Evolutionary conservation across 2,797 vertebrate genomes (phyloP).

Genomic region (Eutrigla gurnardus): DNA sequence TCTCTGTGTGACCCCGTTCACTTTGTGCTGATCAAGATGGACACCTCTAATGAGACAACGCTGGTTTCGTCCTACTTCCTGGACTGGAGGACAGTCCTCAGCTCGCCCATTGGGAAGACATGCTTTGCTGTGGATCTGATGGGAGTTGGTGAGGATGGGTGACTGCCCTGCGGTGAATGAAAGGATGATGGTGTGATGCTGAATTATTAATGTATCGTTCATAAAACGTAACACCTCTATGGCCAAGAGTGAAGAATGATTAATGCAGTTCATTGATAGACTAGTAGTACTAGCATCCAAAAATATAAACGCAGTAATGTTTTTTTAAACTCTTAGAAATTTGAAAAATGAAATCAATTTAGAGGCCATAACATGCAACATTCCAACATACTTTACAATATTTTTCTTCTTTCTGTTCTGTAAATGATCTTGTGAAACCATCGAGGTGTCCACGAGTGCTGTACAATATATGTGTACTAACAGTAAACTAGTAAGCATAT

Average conservation of each 20-base stretch:
- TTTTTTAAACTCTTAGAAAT: no score
- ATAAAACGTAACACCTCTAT: not conserved
- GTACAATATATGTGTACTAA: not conserved
- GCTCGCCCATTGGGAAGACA: constrained; percentile 86
- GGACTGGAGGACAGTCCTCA: constrained; percentile 93
- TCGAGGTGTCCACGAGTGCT: not conserved
- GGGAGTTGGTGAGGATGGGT: constrained; percentile 91
- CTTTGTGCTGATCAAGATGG: constrained; percentile 93
- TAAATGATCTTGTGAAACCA: not conserved
- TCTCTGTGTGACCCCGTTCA: constrained; percentile 96
- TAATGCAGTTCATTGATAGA: not conserved
- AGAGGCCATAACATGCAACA: not conserved
- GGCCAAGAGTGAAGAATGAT: not conserved
- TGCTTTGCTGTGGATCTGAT: constrained; percentile 91
- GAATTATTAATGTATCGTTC: not conserved
- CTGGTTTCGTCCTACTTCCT: constrained; percentile 95
- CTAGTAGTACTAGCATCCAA: not conserved
- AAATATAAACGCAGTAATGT: no score
- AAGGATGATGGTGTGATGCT: not conserved
- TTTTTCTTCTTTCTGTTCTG: not conserved
- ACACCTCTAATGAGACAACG: constrained; percentile 90
- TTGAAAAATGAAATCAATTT: no score
- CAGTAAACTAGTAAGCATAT: not conserved
- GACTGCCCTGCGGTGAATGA: constrained; percentile 7
- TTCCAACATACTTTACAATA: not conserved